Conservation (phyloP, 2,113 vertebrate species). For the Stomatorhinus ivindoensis region DNA sequence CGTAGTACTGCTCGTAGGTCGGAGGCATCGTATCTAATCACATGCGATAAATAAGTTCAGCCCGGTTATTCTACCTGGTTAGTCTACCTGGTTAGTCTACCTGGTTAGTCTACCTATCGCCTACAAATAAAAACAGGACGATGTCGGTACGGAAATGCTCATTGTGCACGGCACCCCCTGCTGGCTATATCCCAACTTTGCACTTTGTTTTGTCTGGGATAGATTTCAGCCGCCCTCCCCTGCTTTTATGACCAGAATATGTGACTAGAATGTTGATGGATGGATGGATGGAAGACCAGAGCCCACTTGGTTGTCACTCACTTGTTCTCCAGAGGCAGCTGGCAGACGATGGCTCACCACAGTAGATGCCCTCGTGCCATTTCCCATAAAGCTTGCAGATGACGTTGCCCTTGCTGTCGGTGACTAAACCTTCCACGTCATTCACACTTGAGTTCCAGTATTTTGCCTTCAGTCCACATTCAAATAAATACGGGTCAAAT, state of each 20-base stretch:
- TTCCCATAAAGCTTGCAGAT: slow-evolving; percentile 85
- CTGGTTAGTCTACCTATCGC: not conserved
- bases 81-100: too few relatives aligned
- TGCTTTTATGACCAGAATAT: not conserved
- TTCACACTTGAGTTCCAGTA: slow-evolving; percentile 90
- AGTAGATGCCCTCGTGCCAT: slow-evolving; percentile 89
- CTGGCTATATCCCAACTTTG: not conserved
- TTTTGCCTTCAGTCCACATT: slow-evolving; percentile 64
- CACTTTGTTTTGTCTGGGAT: not conserved
- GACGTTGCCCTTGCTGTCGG: slow-evolving; percentile 74
- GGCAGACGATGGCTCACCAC: slow-evolving; percentile 72
- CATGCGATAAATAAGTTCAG: not conserved
- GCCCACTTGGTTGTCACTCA: slow-evolving; percentile 46
- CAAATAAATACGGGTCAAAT: not conserved
- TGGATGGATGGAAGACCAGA: not conserved
- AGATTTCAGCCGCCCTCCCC: not conserved
- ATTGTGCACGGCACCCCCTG: not conserved
- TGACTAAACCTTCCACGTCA: slow-evolving; percentile 82
- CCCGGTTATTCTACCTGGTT: too few relatives aligned
- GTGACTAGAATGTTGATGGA: not conserved
- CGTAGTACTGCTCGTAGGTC: slow-evolving; percentile 83
- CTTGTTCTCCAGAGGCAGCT: slow-evolving; percentile 90
- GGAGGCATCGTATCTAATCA: slow-evolving; percentile 75
- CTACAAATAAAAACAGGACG: not conserved
- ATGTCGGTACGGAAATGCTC: not conserved